Evolutionary conservation across 2,797 vertebrate genomes (phyloP).

Genomic region (Sebastes diploproa): DNA sequence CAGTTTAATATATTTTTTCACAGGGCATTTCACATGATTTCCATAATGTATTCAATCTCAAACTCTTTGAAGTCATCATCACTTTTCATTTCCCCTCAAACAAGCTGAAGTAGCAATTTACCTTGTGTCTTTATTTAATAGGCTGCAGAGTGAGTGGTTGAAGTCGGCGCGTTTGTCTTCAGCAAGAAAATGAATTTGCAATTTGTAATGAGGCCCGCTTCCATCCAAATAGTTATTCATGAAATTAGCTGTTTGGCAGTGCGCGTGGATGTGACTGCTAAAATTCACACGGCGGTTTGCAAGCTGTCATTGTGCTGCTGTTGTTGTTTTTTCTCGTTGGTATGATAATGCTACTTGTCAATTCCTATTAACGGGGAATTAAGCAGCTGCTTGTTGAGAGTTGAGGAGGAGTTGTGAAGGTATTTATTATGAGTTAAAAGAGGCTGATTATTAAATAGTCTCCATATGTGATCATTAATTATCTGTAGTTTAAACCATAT

Average conservation of each 20-base stretch:
- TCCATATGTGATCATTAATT: slow-evolving; percentile 11
- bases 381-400: slow-evolving; percentile 1
- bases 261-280: not conserved
- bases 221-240: slow-evolving; percentile 48
- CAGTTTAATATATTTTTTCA: slow-evolving; percentile 11
- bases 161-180: slow-evolving; percentile 44
- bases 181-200: slow-evolving; percentile 62
- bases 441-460: slow-evolving; percentile 3
- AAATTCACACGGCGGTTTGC: slow-evolving; percentile 23
- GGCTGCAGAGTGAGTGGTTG: slow-evolving; percentile 47
- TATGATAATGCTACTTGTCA: slow-evolving; percentile 15
- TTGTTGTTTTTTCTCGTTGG: not conserved
- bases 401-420: not conserved
- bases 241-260: slow-evolving; percentile 45
- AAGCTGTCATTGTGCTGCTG: slow-evolving; percentile 6
- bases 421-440: not conserved
- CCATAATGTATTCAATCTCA: slow-evolving; percentile 41
- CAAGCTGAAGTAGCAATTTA: slow-evolving; percentile 58
- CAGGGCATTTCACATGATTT: slow-evolving; percentile 37
- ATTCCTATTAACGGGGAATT: slow-evolving; percentile 6
- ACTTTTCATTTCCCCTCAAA: slow-evolving; percentile 55
- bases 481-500: not conserved
- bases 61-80: slow-evolving; percentile 61
- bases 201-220: slow-evolving; percentile 64
- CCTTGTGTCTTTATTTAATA: slow-evolving; percentile 66